Evolutionary conservation across 2,113 vertebrate genomes (phyloP), one percentile per base, ranked within the genome.

Genomic region (Sinosuthora webbiana): DNA sequence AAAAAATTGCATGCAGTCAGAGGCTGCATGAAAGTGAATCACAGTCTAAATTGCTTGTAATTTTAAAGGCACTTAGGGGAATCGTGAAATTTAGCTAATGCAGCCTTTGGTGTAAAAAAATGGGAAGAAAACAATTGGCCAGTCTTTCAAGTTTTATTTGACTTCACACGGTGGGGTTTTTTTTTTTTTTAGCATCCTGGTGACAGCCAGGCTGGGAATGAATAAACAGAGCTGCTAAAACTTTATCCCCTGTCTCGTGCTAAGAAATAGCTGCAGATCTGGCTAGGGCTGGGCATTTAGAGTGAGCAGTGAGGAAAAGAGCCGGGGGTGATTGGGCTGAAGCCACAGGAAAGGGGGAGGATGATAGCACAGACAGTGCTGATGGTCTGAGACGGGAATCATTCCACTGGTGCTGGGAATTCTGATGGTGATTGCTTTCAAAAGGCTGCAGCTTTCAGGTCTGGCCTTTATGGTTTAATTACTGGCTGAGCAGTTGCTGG

Each of bases 21-120:
- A 94, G 95, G 65, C 68, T 97, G 91, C 87, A 87, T 86, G 94
- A 69, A 95, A 94, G 93, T 97, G 98, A 98, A 97, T 98, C 97
- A 90, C 90, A 90, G 83, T 69, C 94, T 96, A 98, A 98, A 98
- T 97, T 98, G 96, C 97, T 96, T 97, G 97, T 97, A 97, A 98
- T 98, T 98, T 98, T 97, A 95, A 98, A 98, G 96, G 96, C 97
- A 98, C 97, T 98, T 98, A 95, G 64, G 93, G 97, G 96, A 98
- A 97, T 97, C 44, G 45, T 97, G 96, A 98, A 98, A 98, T 97
- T 96, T 95, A 95, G 96, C 97, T 97, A 96, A 96, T 97, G 94
- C 93, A 95, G 73, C 85, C 92, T 96, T 97, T 71, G 89, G 84
- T 95, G 97, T 97, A 71, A 96, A 91, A 91, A 96, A 97, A 98